Conservation (phyloP, 1,140 invertebrate genomes). For the Zaprionus davidi region DNA sequence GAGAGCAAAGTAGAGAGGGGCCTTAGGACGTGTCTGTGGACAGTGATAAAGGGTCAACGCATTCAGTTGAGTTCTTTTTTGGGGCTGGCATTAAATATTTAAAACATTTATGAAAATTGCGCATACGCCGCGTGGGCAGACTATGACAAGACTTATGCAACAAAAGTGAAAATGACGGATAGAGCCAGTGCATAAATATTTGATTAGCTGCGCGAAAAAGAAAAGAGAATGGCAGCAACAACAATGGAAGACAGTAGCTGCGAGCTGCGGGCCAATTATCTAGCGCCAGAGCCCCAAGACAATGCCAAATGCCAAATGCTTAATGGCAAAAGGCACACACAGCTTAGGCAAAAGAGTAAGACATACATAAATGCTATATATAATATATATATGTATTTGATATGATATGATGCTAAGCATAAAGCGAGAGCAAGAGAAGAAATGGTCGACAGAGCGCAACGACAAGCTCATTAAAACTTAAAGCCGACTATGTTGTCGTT, state of each 20-base stretch:
- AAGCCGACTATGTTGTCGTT: slow-evolving; percentile 8
- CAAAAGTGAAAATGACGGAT: slow-evolving; percentile 49
- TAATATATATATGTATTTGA: not conserved
- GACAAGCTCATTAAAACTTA: slow-evolving; percentile 48
- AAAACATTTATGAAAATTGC: slow-evolving; percentile 53
- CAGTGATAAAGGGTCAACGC: slow-evolving; percentile 53
- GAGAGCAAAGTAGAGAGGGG: not conserved
- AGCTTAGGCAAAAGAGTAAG: slow-evolving; percentile 8
- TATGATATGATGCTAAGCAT: slow-evolving; percentile 33
- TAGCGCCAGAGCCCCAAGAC: slow-evolving; percentile 47
- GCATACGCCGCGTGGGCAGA: slow-evolving; percentile 56
- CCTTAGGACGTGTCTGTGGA: slow-evolving; percentile 30
- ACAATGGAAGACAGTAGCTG: slow-evolving; percentile 23
- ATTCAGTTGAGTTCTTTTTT: slow-evolving; percentile 7
- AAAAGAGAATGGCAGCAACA: slow-evolving; percentile 44
- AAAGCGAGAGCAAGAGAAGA: slow-evolving; percentile 23
- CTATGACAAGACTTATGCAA: slow-evolving; percentile 41
- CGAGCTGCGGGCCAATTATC: slow-evolving; percentile 41
- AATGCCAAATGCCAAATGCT: slow-evolving; percentile 46
- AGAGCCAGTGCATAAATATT: slow-evolving; percentile 57
- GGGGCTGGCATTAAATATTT: slow-evolving; percentile 56
- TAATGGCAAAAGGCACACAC: slow-evolving; percentile 42
- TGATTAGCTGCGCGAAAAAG: slow-evolving; percentile 49
- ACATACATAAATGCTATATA: not conserved
- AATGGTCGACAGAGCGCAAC: slow-evolving; percentile 35